Conservation (phyloP, 2,797 vertebrate species). For the Pangasius mekongensis region DNA sequence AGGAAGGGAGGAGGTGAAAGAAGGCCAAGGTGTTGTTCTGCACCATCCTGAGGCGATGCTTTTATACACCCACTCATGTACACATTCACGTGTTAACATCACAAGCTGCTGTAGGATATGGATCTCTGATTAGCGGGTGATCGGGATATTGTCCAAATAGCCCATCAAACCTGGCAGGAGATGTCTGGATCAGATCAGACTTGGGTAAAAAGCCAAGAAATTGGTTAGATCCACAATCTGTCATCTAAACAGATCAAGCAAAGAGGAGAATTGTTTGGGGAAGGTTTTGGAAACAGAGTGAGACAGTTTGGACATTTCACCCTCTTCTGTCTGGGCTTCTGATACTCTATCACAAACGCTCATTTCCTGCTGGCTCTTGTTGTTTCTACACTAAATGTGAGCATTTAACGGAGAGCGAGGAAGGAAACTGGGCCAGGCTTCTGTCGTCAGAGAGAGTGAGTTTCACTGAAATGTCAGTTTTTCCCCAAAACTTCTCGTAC, state of each 20-base stretch:
- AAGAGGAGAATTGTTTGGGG: conserved; percentile 17
- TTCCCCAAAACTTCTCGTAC: background rate
- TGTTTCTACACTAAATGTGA: conserved; percentile 30
- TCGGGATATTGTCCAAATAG: conserved; percentile 3
- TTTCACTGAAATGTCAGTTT: background rate
- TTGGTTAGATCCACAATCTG: conserved; percentile 64
- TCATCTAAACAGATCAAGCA: conserved; percentile 47
- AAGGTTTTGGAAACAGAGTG: background rate
- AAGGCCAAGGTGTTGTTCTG: conserved; percentile 12
- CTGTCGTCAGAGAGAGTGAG: background rate
- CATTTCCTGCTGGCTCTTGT: conserved; percentile 42
- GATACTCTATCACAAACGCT: conserved; percentile 10
- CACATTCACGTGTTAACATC: background rate
- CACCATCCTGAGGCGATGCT: background rate
- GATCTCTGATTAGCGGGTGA: conserved; percentile 37
- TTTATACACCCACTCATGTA: background rate
- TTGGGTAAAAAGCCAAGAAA: conserved; percentile 62
- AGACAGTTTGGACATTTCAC: background rate
- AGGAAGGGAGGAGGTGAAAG: conserved; percentile 57
- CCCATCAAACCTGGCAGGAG: background rate
- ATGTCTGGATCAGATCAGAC: conserved; percentile 44
- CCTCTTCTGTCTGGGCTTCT: conserved; percentile 22
- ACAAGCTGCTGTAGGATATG: background rate
- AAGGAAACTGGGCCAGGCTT: conserved; percentile 2
- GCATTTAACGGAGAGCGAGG: conserved; percentile 14